These are phyloP conservation scores for Argyrosomus regius DNA, from an alignment of 2,797 vertebrate species.

Conservation along the genomic window DNA sequence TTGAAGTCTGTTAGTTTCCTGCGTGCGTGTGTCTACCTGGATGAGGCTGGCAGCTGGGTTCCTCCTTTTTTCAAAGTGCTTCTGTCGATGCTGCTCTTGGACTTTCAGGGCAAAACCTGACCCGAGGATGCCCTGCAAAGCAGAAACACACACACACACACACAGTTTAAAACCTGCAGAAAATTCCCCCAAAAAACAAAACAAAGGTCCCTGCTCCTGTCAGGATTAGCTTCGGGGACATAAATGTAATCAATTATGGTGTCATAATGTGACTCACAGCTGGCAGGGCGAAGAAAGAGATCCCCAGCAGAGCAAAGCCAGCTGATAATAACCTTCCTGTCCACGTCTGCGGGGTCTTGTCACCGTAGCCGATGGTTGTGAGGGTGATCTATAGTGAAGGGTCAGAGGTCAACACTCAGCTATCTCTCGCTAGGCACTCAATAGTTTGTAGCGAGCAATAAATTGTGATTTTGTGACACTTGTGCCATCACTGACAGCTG, in stretches of 20 bases:
- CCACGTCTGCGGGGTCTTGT: slow-evolving; percentile 98
- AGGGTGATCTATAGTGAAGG: slow-evolving; percentile 91
- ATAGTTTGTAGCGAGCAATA: neutral
- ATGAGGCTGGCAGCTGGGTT: slow-evolving; percentile 98
- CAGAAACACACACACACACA: slow-evolving; percentile 12
- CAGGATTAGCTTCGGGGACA: neutral
- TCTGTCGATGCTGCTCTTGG: slow-evolving; percentile 98
- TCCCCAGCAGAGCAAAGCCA: slow-evolving; percentile 96
- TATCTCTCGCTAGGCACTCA: too few species aligned
- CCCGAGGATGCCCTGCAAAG: slow-evolving; percentile 93
- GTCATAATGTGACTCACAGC: slow-evolving; percentile 84
- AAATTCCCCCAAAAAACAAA: neutral
- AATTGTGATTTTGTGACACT: neutral
- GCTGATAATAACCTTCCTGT: slow-evolving; percentile 96
- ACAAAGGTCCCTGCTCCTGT: neutral
- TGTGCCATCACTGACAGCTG: neutral
- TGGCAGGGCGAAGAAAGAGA: slow-evolving; percentile 98
- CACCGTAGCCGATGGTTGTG: slow-evolving; percentile 97
- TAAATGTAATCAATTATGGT: neutral
- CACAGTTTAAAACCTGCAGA: neutral
- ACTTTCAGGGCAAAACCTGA: slow-evolving; percentile 98
- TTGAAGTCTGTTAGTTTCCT: slow-evolving; percentile 23
- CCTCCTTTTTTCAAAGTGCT: slow-evolving; percentile 98
- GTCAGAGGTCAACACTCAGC: slow-evolving; percentile 39
- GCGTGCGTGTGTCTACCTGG: slow-evolving; percentile 86